Base-by-base conservation (phyloP, 2,113 vertebrate genomes). In the Muntiacus muntjak region DNA sequence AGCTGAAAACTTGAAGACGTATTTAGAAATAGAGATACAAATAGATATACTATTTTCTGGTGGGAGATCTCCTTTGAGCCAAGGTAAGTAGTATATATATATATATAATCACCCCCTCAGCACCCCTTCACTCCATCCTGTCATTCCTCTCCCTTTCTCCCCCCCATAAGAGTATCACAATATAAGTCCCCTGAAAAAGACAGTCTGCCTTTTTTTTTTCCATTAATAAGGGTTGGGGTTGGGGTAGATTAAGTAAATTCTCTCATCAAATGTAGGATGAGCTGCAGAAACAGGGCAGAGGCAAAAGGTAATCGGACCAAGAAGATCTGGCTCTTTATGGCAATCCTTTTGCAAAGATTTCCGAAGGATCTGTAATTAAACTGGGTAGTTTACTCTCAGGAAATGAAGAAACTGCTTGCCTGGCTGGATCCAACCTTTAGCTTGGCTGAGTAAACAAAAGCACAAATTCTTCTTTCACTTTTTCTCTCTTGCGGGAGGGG, bases 351-450 rank as follows among this genome's bases (percentile, higher is more conserved):
- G 98, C 98, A 99, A 99, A 99, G 98, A 99, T 98, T 98, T 99
- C 98, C 95, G 97, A 98, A 99, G 98, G 98, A 98, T 98, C 98
- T 99, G 99, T 99, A 99, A 99, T 99, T 99, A 99, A 99, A 99
- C 98, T 98, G 98, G 98, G 98, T 99, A 99, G 99, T 99, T 99
- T 99, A 99, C 98, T 98, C 98, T 97, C 97, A 98, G 98, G 98
- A 99, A 99, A 99, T 99, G 98, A 99, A 99, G 98, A 98, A 99
- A 99, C 98, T 98, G 99, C 98, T 98, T 98, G 98, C 98, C 99
- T 99, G 98, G 98, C 98, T 99, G 96, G 97, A 98, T 98, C 97
- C 99, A 98, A 99, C 98, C 99, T 99, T 98, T 99, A 98, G 98
- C 99, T 99, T 98, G 98, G 98, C 98, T 98, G 98, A 98, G 98